A percentile compares a stretch with the other conserved stretches of the same genome.
Conservation (phyloP, 2,797 vertebrate genomes). For the Ctenopoma kingsleyae region DNA sequence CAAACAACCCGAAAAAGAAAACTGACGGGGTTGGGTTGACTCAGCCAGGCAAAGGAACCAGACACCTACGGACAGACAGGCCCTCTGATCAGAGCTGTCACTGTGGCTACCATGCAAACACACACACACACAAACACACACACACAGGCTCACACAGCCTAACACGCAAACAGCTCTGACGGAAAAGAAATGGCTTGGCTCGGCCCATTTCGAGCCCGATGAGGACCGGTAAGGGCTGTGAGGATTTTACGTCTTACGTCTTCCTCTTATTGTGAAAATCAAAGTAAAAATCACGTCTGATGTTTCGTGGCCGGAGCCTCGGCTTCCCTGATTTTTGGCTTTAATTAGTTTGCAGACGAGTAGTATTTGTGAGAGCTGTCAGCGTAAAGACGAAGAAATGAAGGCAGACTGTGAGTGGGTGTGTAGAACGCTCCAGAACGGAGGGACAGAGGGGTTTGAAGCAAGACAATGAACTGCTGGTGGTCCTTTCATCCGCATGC, state of each 20-base stretch:
- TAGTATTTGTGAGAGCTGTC: slow-evolving; percentile 41
- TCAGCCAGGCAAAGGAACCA: slow-evolving; percentile 73
- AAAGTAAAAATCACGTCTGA: slow-evolving; percentile 62
- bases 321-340: slow-evolving; percentile 32
- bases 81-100: slow-evolving; percentile 68
- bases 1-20: slow-evolving; percentile 80
- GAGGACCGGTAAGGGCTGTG: slow-evolving; percentile 36
- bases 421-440: slow-evolving; percentile 24
- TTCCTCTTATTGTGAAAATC: slow-evolving; percentile 65
- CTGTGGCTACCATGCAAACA: slow-evolving; percentile 67
- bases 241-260: slow-evolving; percentile 45
- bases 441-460: slow-evolving; percentile 37
- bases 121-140: slow-evolving; percentile 44
- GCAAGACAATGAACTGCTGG: slow-evolving; percentile 14
- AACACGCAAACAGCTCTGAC: not conserved
- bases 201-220: slow-evolving; percentile 61
- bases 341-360: slow-evolving; percentile 42
- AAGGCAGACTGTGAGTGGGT: slow-evolving; percentile 51
- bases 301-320: slow-evolving; percentile 25
- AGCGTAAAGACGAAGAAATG: slow-evolving; percentile 43
- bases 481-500: slow-evolving; percentile 51
- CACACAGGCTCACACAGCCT: slow-evolving; percentile 33
- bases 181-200: slow-evolving; percentile 6
- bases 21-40: slow-evolving; percentile 68
- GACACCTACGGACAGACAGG: slow-evolving; percentile 73